Evolutionary conservation across 2,888 invertebrate species (phyloP), one percentile per base, ranked within the genome.

Genomic region (Hypselothyrea guttata): DNA sequence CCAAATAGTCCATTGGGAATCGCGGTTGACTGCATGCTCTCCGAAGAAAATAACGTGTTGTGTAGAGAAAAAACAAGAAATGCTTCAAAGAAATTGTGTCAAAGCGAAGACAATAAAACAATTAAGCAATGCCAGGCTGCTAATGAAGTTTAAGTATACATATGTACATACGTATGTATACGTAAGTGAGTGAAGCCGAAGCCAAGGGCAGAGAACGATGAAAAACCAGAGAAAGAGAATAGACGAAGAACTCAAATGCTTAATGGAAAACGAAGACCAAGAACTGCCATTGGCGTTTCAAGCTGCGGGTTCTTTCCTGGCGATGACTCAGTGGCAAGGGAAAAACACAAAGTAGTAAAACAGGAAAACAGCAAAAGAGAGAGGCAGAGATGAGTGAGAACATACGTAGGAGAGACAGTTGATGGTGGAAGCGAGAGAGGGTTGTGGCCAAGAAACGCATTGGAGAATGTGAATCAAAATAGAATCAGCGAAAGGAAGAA

Each of bases 251-350:
- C 30, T 13, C 8, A 34, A 41, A 52, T 55, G 58, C 49, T 30
- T 49, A 56, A 40, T 51, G 51, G 38, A 55, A 72, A 62, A 42
- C 30, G 42, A 75, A 67, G 42, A 72, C 35, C 34, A 53, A 57
- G 33, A 48, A 54, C 57, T 49, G 56, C 49, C 42, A 51, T 12
- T 45, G 69, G 69, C 61, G 47, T 55, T 47, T 48, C 34, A 15
- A 57, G 73, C 70, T 70, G 72, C 54, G 66, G 75, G 66, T 65
- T 54, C 58, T 51, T 66, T 75, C 63, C 73, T 63, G 52, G 47
- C 15, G 82, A 74, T 77, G 76, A 77, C 70, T 77, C 76, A 77
- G 54, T 59, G 60, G 38, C 37, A 45, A 58, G 66, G 31, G 53
- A 27, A 44, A 44, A 15, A 28, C 9, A 16, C 28, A 28, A 28